phyloP scores from a whole-genome alignment of 2,797 vertebrate species.

The Avahi laniger region DNA sequence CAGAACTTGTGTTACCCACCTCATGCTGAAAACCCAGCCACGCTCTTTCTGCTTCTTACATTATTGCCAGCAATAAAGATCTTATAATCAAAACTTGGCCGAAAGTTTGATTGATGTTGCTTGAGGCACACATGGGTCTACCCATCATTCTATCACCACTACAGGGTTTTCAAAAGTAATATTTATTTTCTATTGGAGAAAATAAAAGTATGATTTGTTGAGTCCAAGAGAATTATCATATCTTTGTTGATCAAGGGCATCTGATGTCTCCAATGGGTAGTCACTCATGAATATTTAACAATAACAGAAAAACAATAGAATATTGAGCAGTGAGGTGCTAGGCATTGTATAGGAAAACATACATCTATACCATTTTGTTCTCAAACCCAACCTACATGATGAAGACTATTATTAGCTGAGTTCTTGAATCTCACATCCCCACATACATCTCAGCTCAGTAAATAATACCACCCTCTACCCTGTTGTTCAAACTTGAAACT shows the following conservation, averaged over 20 bases:
- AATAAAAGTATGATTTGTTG: constrained; percentile 26
- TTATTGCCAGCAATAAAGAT: constrained; percentile 68
- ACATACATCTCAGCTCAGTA: neutral
- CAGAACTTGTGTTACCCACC: constrained; percentile 55
- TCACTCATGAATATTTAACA: neutral
- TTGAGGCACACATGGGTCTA: constrained; percentile 51
- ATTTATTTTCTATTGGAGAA: constrained; percentile 65
- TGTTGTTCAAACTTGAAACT: neutral
- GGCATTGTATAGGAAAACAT: neutral
- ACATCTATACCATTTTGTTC: neutral
- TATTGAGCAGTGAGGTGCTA: neutral
- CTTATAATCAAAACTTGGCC: constrained; percentile 72
- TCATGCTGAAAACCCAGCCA: constrained; percentile 64
- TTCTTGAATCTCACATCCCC: neutral
- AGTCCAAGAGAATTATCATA: constrained; percentile 35
- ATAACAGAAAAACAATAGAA: neutral
- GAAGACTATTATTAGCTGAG: neutral
- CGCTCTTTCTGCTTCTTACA: constrained; percentile 35
- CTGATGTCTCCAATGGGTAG: neutral
- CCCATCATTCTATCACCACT: constrained; percentile 50
- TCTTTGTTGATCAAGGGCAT: constrained; percentile 50
- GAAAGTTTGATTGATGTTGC: constrained; percentile 62
- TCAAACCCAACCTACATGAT: neutral
- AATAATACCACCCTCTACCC: neutral
- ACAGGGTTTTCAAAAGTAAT: constrained; percentile 49